These are phyloP conservation scores for Tribolium madens DNA, from an alignment of 1,140 invertebrate genomes.

Conservation along the genomic window DNA sequence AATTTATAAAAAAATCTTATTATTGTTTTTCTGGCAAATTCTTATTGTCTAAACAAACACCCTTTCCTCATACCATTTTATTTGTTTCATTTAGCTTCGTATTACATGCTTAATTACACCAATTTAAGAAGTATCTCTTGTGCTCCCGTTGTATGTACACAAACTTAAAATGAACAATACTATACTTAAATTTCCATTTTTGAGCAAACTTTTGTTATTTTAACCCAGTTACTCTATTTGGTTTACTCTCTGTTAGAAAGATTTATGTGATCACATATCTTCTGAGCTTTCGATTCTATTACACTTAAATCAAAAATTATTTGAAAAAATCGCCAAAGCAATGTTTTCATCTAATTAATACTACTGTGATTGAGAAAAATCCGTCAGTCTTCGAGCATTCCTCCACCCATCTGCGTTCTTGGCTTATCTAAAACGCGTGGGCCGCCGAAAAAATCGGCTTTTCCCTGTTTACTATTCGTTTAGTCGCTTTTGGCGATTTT, in stretches of 20 bases:
- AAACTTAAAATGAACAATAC: background rate
- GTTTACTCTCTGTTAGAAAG: background rate
- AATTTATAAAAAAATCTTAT: too few species aligned
- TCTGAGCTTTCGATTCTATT: background rate
- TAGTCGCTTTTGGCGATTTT: background rate
- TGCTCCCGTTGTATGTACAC: background rate
- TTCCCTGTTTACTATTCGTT: constrained; percentile 25
- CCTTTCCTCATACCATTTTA: too few species aligned
- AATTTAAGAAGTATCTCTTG: too few species aligned
- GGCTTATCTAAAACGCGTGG: background rate
- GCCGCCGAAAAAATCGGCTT: background rate
- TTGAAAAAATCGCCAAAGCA: too few species aligned
- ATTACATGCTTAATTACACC: too few species aligned
- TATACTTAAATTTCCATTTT: background rate
- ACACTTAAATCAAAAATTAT: background rate
- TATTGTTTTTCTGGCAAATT: too few species aligned
- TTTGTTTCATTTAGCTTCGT: too few species aligned
- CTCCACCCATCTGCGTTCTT: background rate
- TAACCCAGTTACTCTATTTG: background rate
- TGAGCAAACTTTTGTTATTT: background rate
- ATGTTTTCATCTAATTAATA: too few species aligned
- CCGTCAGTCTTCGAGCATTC: background rate
- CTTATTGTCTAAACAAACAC: too few species aligned
- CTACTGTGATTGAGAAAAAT: background rate
- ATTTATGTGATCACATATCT: background rate